Evolutionary conservation across 2,888 invertebrate species (phyloP).

Genomic region (Diaprepes abbreviatus): DNA sequence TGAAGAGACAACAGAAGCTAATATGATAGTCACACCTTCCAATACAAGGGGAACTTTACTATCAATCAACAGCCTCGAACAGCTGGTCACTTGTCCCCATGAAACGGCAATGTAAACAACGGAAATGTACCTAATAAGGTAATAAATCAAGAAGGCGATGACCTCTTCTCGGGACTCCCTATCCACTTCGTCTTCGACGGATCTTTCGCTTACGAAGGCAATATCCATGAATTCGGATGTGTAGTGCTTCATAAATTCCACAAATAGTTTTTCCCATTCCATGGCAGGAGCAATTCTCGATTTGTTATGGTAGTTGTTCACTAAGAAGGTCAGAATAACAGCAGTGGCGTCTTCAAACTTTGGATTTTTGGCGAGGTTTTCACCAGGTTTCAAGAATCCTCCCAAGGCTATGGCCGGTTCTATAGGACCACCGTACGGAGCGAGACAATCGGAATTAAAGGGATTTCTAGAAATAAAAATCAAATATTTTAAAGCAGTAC

Average conservation of each 20-base stretch:
- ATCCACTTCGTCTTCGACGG: constrained; percentile 95
- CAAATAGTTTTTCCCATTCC: constrained; percentile 87
- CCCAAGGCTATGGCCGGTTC: constrained; percentile 90
- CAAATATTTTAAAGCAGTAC: no score
- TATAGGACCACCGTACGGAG: constrained; percentile 91
- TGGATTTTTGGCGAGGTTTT: constrained; percentile 74
- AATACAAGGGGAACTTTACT: constrained; percentile 95
- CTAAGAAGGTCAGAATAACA: constrained; percentile 89
- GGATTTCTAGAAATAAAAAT: constrained; percentile 70
- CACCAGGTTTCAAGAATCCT: constrained; percentile 82
- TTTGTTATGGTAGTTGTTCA: constrained; percentile 89
- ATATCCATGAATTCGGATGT: constrained; percentile 84
- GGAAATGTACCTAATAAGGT: constrained; percentile 99
- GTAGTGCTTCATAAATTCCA: constrained; percentile 87
- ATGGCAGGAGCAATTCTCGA: constrained; percentile 80
- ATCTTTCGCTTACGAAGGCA: constrained; percentile 90
- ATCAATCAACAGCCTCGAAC: constrained; percentile 84
- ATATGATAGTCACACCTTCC: constrained; percentile 93
- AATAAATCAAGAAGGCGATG: constrained; percentile 92
- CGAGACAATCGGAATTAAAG: constrained; percentile 80
- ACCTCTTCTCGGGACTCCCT: constrained; percentile 94
- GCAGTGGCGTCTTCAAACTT: constrained; percentile 86
- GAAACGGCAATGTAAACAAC: constrained; percentile 96
- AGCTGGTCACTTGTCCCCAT: constrained; percentile 87
- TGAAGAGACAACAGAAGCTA: constrained; percentile 93